Percentiles rank a stretch among this genome's conserved stretches.
These are phyloP conservation scores for Sebastes cheni DNA, from an alignment of 2,797 vertebrate species.

Conservation along the genomic window DNA sequence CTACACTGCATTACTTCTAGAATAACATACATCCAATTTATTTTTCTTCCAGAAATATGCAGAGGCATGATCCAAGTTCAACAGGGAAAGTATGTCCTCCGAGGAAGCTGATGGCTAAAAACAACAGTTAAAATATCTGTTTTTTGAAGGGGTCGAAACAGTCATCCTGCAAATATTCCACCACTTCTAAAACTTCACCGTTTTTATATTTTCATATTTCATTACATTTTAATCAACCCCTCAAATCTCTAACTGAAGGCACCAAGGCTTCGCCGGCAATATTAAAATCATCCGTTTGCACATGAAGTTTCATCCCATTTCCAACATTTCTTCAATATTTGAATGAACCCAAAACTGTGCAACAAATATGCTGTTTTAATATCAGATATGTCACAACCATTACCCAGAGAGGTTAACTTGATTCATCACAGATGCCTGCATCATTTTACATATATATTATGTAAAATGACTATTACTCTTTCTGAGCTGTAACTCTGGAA, in stretches of 20 bases:
- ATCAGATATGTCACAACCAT: neutral
- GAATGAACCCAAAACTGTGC: conserved; percentile 7
- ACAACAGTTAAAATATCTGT: conserved; percentile 48
- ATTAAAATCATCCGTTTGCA: conserved; percentile 22
- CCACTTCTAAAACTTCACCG: neutral
- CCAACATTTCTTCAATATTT: conserved; percentile 25
- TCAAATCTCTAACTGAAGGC: conserved; percentile 5
- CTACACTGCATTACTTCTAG: conserved; percentile 14
- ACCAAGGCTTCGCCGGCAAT: neutral
- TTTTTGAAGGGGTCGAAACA: conserved; percentile 24
- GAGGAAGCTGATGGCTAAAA: conserved; percentile 43
- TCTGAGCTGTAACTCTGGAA: neutral
- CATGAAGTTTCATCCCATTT: neutral
- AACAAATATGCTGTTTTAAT: conserved; percentile 4
- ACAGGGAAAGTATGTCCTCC: conserved; percentile 32
- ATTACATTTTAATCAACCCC: conserved; percentile 37
- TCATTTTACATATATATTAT: neutral
- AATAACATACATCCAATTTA: conserved; percentile 53
- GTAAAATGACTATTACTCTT: neutral
- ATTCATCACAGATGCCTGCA: conserved; percentile 1
- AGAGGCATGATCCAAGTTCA: conserved; percentile 54
- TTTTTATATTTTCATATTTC: conserved; percentile 27
- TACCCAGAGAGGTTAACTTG: neutral
- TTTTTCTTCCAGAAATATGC: conserved; percentile 59
- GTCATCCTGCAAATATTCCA: conserved; percentile 30